These are phyloP conservation scores for Phenganax marumi DNA, from an alignment of 92 coral and sea anemone species.

Conservation along the genomic window DNA sequence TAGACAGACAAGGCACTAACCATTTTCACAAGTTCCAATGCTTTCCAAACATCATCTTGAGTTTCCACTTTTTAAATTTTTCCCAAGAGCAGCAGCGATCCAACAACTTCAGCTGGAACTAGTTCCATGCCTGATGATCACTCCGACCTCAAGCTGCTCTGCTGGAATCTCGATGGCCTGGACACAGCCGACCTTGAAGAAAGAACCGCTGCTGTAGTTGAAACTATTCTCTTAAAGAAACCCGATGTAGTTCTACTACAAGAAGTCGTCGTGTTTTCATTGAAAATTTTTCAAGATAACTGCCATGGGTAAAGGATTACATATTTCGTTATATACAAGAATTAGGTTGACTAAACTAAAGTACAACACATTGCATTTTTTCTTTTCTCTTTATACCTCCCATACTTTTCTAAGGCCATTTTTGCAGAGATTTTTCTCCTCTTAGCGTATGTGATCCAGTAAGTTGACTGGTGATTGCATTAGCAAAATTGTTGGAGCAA, in stretches of 20 bases:
- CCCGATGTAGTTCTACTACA: conserved; percentile 91
- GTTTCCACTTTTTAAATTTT: not conserved
- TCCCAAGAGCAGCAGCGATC: not conserved
- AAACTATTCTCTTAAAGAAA: conserved; percentile 55
- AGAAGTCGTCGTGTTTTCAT: conserved; percentile 70
- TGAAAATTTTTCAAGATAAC: conserved; percentile 56
- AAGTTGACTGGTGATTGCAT: too few relatives aligned
- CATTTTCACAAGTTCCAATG: too few relatives aligned
- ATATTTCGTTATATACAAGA: too few relatives aligned
- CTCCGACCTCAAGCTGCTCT: conserved; percentile 61
- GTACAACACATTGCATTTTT: too few relatives aligned
- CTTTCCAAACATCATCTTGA: not conserved
- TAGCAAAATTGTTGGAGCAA: too few relatives aligned
- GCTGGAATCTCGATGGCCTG: conserved; percentile 96
- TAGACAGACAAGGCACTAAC: too few relatives aligned
- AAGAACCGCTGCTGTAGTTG: conserved; percentile 70
- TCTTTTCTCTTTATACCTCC: too few relatives aligned
- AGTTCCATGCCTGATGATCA: not conserved
- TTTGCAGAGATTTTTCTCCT: too few relatives aligned
- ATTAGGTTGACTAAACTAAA: too few relatives aligned
- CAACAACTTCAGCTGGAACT: not conserved
- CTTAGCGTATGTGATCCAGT: too few relatives aligned
- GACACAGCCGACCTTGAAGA: conserved; percentile 60
- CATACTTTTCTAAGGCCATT: too few relatives aligned
- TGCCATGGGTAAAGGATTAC: conserved; percentile 60